phyloP scores from a whole-genome alignment of 2,888 invertebrate species.

The Tryphoninae sp. region DNA sequence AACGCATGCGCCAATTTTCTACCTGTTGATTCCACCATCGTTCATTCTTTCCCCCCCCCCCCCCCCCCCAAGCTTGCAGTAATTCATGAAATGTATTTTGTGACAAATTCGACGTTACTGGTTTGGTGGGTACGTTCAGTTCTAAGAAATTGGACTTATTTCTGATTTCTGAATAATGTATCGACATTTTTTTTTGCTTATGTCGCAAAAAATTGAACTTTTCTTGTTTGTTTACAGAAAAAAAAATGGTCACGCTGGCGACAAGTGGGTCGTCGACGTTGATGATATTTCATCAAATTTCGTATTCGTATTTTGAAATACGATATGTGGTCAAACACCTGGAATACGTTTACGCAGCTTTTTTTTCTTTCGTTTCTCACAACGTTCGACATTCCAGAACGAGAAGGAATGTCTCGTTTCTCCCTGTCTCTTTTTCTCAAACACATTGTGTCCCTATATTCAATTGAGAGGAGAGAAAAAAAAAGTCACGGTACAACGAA shows the following conservation, averaged over 20 bases:
- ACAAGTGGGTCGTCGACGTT: no score
- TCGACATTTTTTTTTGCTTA: no score
- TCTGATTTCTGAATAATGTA: no score
- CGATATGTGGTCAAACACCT: constrained; percentile 40
- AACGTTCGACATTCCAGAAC: constrained; percentile 8
- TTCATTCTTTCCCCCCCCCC: no score
- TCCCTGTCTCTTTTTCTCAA: background rate
- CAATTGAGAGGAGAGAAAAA: background rate
- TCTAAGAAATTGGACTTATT: no score
- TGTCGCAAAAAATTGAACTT: background rate
- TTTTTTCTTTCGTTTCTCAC: constrained; percentile 27
- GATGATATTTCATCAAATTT: constrained; percentile 19
- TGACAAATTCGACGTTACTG: no score
- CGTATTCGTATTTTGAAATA: constrained; percentile 48
- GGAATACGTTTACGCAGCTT: constrained; percentile 55
- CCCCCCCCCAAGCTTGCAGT: no score
- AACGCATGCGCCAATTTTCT: no score
- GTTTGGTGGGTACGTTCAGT: no score
- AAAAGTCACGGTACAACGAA: constrained; percentile 14
- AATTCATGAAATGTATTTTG: no score
- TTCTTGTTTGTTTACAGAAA: background rate
- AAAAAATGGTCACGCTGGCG: background rate
- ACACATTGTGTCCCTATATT: constrained; percentile 5
- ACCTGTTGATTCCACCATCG: no score
- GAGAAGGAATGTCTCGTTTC: background rate